A percentile compares a stretch with the other conserved stretches of the same genome.
Conservation (phyloP, 1,140 invertebrate species). For the Drosophila ironensis region DNA sequence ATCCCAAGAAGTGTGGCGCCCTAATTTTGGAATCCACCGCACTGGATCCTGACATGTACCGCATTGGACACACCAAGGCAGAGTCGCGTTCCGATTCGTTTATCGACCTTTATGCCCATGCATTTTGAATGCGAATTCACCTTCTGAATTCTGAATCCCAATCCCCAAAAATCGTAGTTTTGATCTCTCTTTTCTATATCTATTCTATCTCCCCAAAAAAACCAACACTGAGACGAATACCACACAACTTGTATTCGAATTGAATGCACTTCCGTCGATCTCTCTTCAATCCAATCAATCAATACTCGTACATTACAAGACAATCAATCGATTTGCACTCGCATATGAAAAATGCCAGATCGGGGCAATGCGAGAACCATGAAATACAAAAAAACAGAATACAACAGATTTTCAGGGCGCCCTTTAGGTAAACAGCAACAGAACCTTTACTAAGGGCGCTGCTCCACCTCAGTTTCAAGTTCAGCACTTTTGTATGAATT, state of each 20-base stretch:
- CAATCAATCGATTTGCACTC: slow-evolving; percentile 20
- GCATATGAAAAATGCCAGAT: slow-evolving; percentile 37
- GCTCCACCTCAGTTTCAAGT: slow-evolving; percentile 20
- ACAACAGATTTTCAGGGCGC: slow-evolving; percentile 41
- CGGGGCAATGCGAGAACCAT: slow-evolving; percentile 32
- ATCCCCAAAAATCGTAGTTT: slow-evolving; percentile 36
- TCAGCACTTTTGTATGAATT: slow-evolving; percentile 47
- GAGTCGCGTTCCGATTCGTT: slow-evolving; percentile 73
- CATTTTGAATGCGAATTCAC: slow-evolving; percentile 27
- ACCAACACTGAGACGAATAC: slow-evolving; percentile 46
- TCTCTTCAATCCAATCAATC: slow-evolving; percentile 3
- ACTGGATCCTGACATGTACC: slow-evolving; percentile 95
- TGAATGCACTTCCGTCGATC: slow-evolving; percentile 8
- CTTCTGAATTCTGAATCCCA: slow-evolving; percentile 33
- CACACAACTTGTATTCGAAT: slow-evolving; percentile 39
- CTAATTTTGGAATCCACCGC: slow-evolving; percentile 91
- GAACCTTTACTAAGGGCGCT: slow-evolving; percentile 60
- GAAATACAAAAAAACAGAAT: slow-evolving; percentile 22
- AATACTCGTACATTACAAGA: slow-evolving; percentile 14
- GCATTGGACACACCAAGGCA: slow-evolving; percentile 99
- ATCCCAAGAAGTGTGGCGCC: slow-evolving; percentile 89
- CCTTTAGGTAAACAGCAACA: slow-evolving; percentile 60
- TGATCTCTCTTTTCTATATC: slow-evolving; percentile 34
- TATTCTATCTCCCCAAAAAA: slow-evolving; percentile 17
- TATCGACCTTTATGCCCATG: slow-evolving; percentile 24